A percentile compares a stretch with the other conserved stretches of the same genome.
Conservation (phyloP, 2,113 vertebrate species). For the Grus americana region DNA sequence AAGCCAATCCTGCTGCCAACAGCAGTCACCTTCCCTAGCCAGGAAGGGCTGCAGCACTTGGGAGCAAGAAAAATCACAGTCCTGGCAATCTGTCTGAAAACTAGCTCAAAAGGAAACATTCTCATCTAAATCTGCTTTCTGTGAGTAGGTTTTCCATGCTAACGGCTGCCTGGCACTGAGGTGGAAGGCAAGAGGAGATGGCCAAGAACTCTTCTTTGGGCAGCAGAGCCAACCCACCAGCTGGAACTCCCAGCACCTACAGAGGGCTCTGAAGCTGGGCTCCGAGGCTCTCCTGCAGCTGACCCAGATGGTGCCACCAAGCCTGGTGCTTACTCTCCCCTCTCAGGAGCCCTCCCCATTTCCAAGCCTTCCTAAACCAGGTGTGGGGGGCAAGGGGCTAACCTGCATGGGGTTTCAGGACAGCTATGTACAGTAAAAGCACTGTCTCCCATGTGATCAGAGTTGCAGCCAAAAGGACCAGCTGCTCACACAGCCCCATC, state of each 20-base stretch:
- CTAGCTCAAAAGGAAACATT: not conserved
- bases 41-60: not conserved
- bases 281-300: not conserved
- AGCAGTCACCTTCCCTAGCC: not conserved
- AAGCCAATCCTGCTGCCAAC: not conserved
- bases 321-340: no score
- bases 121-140: not conserved
- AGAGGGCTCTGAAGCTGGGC: not conserved
- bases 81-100: not conserved
- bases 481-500: accelerated
- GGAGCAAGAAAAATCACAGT: not conserved
- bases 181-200: not conserved
- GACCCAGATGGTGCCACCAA: not conserved
- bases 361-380: not conserved
- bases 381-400: not conserved
- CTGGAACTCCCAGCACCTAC: not conserved
- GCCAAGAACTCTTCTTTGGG: not conserved
- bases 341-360: not conserved
- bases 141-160: not conserved
- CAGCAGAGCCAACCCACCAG: not conserved
- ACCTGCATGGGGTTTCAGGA: not conserved
- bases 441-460: accelerated
- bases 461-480: not conserved
- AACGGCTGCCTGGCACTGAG: not conserved
- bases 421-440: not conserved